Evolutionary conservation across 2,113 vertebrate species (phyloP), one percentile per base, ranked within the genome.

Genomic region (Megalops atlanticus): DNA sequence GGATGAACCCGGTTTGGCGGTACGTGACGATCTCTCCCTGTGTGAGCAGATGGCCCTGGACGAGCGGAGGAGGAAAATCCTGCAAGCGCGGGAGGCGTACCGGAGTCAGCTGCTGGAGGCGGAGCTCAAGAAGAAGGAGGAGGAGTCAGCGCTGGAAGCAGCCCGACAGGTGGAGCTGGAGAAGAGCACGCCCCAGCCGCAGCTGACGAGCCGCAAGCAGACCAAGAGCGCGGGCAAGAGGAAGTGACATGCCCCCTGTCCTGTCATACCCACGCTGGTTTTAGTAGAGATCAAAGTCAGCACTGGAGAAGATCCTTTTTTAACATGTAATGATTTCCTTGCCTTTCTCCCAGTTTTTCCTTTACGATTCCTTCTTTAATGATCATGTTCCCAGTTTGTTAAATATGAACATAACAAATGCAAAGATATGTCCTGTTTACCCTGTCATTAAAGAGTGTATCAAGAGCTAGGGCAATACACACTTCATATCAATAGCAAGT

Each of bases 11-110:
- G 27, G 58, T n/a, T 11, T 15, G 2, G 12, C 35, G 36, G 36
- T 36, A n/a, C 35, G 73, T 74, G 39, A 27, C 45, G 76, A 93
- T 91, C 85, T 84, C 52, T 15, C 38, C 33, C 35, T 84, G 81
- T 54, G 68, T 76, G 77, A 77, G 72, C 77, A 96, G 95, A 85
- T 85, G 79, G 87, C 92, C 24, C 88, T 95, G 81, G 92, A 95
- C 47, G 92, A 94, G 73, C 36, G 81, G 24, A 88, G 92, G 36
- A 79, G 89, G 81, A 92, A 83, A 81, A 81, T 95, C 77, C 80
- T 89, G 3, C 76, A 72, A 4, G 74, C 89, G 16, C 93, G 94
- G 18, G 91, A 96, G 78, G 86, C 87, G 0, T 94, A 96, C 47
- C 91, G 92, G 77, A 87, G 33, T 84, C 88, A 87, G 77, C 54